phyloP scores from a whole-genome alignment of 2,888 invertebrate species.

The Drosophila demipolita region DNA sequence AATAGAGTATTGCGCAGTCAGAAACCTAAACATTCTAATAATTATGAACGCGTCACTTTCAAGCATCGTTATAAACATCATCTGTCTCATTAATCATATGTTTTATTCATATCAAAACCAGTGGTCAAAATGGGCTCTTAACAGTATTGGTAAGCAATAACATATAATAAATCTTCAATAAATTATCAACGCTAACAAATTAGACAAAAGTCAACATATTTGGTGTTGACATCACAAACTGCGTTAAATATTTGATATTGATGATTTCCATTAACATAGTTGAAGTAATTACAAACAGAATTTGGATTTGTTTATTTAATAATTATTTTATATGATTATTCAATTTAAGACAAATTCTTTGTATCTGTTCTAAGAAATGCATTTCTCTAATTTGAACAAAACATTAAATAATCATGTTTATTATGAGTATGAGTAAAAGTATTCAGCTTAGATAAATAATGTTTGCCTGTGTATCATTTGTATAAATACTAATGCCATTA shows the following conservation, averaged over 20 bases:
- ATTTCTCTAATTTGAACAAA: background rate
- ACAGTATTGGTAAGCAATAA: background rate
- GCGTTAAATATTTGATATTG: slow-evolving; percentile 32
- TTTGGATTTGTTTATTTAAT: slow-evolving; percentile 9
- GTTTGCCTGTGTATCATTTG: background rate
- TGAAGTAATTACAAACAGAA: slow-evolving; percentile 65
- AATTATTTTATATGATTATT: background rate
- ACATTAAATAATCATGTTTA: background rate
- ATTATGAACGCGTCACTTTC: slow-evolving; percentile 59
- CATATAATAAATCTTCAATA: background rate
- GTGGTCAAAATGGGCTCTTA: background rate
- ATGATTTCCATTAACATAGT: slow-evolving; percentile 67
- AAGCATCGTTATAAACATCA: slow-evolving; percentile 13
- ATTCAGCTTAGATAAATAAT: background rate
- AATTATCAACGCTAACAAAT: background rate
- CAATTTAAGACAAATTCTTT: background rate
- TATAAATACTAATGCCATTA: background rate
- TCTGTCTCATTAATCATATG: slow-evolving; percentile 8
- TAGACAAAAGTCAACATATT: background rate
- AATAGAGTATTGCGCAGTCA: background rate
- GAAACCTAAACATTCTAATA: background rate
- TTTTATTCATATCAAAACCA: background rate
- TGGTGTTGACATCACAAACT: slow-evolving; percentile 2
- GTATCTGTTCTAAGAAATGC: background rate
- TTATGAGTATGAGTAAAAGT: no score